Evolutionary conservation across 2,888 invertebrate species (phyloP), one percentile per base, ranked within the genome.

Genomic region (Drosophila trichaetosa): DNA sequence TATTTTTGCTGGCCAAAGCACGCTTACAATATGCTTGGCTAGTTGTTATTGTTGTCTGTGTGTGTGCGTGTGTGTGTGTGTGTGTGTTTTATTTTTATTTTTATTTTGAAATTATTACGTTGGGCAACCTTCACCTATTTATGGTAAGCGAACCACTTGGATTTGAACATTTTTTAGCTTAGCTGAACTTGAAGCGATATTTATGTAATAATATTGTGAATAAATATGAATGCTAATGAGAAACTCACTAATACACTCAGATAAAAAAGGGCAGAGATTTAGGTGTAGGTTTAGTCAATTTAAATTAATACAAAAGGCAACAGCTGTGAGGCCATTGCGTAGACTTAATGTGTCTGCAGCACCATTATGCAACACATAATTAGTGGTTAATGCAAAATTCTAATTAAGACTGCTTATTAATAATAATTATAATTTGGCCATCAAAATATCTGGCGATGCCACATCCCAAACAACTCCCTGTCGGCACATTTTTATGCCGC

Each of bases 41-140:
- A 67, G 60, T 67, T 75, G 63, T 69, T 75, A 46, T 52, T 63
- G 52, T 24, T 31, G 48, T n/a, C n/a, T 40, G 21, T 24, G 18
- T 27, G 49, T 49, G 27, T 29, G 48, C 29, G 27, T 18, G 48
- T 48, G 13, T 48, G 7, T 16, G 2, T 51, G 31, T 31, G n/a
- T 13, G 29, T 13, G 7, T 18, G 16, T 24, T 21, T 62, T 61
- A 29, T 83, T 54, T 71, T 71, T 84, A 71, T 77, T 82, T 81
- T 71, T 84, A 71, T 77, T 82, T 81, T 71, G 67, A 80, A 73
- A 71, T 69, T 80, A 87, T 82, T 82, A 84, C 85, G 82, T 84
- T 59, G 76, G 42, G 56, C 73, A 87, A 87, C 85, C 89, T 85
- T 89, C 76, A 85, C 85, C 85, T 64, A 85, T 84, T 71, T 84